These are phyloP conservation scores for Leuciscus idus DNA, from an alignment of 2,113 vertebrate species.

Conservation along the genomic window DNA sequence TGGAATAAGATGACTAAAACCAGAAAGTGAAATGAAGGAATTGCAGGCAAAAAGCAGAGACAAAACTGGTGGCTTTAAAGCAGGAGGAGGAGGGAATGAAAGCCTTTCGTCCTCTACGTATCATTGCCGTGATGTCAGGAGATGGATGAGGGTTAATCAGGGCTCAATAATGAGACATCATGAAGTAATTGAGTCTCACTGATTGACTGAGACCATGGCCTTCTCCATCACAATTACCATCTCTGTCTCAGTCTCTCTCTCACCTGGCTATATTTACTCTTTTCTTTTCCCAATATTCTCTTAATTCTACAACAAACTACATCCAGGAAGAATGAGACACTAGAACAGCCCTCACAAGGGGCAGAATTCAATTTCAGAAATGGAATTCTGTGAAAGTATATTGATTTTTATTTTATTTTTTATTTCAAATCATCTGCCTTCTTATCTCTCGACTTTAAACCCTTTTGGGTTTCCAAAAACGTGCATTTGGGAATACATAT, in stretches of 20 bases:
- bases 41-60: background rate
- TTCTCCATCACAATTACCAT: background rate
- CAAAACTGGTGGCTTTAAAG: background rate
- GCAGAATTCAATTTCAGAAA: background rate
- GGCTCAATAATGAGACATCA: slow-evolving; percentile 53
- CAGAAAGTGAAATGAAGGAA: slow-evolving; percentile 8
- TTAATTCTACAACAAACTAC: background rate
- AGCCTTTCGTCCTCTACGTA: background rate
- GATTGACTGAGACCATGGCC: slow-evolving; percentile 39
- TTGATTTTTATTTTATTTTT: background rate
- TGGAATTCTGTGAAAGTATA: background rate
- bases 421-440: background rate
- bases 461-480: too few species aligned
- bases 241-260: background rate
- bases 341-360: background rate
- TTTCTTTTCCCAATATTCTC: slow-evolving; percentile 4
- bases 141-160: slow-evolving; percentile 53
- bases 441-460: background rate
- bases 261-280: background rate
- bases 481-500: too few species aligned
- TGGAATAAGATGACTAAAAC: background rate
- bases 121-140: slow-evolving; percentile 39
- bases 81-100: background rate
- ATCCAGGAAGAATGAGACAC: slow-evolving; percentile 4
- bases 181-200: slow-evolving; percentile 47